phyloP scores from a whole-genome alignment of 64 coral and sea anemone genomes.

The Montipora efflorescens region DNA sequence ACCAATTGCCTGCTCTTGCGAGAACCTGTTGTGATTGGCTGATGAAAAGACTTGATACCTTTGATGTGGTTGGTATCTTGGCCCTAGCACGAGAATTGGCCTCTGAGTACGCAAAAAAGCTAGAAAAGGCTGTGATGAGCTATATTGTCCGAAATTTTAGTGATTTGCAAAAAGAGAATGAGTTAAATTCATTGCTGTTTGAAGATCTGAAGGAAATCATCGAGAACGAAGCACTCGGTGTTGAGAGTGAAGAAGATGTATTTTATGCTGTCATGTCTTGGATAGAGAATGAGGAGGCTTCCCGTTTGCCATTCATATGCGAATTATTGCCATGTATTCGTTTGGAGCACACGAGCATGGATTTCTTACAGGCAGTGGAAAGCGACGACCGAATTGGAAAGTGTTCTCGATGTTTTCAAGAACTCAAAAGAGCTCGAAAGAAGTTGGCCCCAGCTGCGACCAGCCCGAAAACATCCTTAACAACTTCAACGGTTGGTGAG shows the following conservation, averaged over 20 bases:
- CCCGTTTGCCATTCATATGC: slow-evolving; percentile 1
- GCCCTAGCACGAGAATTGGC: not conserved
- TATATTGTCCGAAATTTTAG: slow-evolving; percentile 22
- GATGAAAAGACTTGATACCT: not conserved
- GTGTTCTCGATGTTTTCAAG: not conserved
- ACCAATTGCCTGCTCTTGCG: slow-evolving; percentile 23
- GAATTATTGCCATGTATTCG: slow-evolving; percentile 22
- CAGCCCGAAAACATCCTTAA: not conserved
- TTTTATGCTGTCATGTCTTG: slow-evolving; percentile 35
- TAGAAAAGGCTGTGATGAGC: not conserved
- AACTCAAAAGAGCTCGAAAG: slow-evolving; percentile 5
- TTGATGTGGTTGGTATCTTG: slow-evolving; percentile 22
- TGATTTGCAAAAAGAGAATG: not conserved
- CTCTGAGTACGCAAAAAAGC: not conserved
- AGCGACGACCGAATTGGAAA: not conserved
- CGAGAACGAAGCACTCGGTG: not conserved
- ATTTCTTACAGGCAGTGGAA: not conserved
- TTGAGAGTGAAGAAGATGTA: slow-evolving; percentile 46
- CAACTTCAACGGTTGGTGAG: not conserved
- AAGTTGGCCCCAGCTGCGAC: not conserved
- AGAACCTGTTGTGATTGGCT: slow-evolving; percentile 40
- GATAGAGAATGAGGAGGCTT: slow-evolving; percentile 1
- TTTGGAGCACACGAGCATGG: slow-evolving; percentile 25
- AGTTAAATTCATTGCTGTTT: not conserved
- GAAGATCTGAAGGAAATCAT: slow-evolving; percentile 42